A percentile compares a stretch with the other conserved stretches of the same genome.
phyloP scores from a whole-genome alignment of 2,888 invertebrate species.

The Camponotus fellah region DNA sequence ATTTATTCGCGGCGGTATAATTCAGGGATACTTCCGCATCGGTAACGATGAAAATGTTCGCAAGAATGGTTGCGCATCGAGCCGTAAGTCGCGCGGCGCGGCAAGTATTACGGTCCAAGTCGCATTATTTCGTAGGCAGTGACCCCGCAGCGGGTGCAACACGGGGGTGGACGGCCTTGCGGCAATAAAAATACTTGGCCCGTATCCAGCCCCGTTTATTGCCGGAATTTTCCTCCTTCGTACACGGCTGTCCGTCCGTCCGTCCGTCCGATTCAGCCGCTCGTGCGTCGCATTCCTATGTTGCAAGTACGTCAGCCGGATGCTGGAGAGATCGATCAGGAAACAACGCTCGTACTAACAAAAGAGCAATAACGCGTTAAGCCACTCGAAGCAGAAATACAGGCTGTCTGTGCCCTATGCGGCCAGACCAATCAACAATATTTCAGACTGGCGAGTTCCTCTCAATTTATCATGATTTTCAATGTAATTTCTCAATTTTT shows the following conservation, averaged over 20 bases:
- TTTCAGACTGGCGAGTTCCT: not conserved
- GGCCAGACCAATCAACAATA: not conserved
- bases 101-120: slow-evolving; percentile 69
- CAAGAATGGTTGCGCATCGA: slow-evolving; percentile 71
- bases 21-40: slow-evolving; percentile 57
- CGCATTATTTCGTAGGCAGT: slow-evolving; percentile 73
- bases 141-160: slow-evolving; percentile 50
- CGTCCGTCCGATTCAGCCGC: slow-evolving; percentile 48
- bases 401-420: not conserved
- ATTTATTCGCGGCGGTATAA: slow-evolving; percentile 58
- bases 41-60: slow-evolving; percentile 71
- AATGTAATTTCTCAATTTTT: slow-evolving; percentile 1
- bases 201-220: slow-evolving; percentile 73
- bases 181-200: slow-evolving; percentile 76
- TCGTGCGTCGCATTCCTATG: slow-evolving; percentile 63
- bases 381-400: slow-evolving; percentile 10
- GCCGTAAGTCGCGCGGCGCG: slow-evolving; percentile 66
- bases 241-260: slow-evolving; percentile 43
- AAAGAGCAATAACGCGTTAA: slow-evolving; percentile 27
- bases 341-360: slow-evolving; percentile 14
- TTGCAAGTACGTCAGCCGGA: slow-evolving; percentile 50
- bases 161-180: slow-evolving; percentile 55
- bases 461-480: not conserved
- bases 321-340: slow-evolving; percentile 45
- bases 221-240: slow-evolving; percentile 72